Percentiles rank a stretch among this genome's conserved stretches.
Evolutionary conservation across 2,888 invertebrate species (phyloP).

Genomic region (Alviniconcha strummeri): DNA sequence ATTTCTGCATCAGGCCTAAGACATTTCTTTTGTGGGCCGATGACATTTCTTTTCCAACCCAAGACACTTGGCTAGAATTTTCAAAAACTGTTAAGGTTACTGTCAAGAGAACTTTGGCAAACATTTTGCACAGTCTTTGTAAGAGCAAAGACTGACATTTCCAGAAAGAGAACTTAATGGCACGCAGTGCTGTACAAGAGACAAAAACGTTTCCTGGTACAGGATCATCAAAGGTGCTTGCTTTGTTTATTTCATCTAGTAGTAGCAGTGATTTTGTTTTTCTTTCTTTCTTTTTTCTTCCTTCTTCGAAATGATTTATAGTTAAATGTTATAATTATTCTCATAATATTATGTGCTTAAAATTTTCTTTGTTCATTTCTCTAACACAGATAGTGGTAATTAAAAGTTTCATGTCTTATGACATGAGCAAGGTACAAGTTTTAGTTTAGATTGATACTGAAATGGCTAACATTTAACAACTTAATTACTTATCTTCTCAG

Average conservation of each 20-base stretch:
- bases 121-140: conserved; percentile 1
- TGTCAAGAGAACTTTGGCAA: conserved; percentile 8
- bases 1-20: not conserved
- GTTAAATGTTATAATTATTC: too few species aligned
- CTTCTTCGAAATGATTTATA: too few species aligned
- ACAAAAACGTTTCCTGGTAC: conserved; percentile 11
- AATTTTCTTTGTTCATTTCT: too few species aligned
- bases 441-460: too few species aligned
- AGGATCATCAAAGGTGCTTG: conserved; percentile 12
- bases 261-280: too few species aligned
- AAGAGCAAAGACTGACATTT: conserved; percentile 17
- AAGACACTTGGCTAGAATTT: not conserved
- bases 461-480: too few species aligned
- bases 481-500: too few species aligned
- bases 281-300: too few species aligned
- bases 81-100: not conserved
- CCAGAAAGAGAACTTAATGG: not conserved
- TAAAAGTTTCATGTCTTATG: too few species aligned
- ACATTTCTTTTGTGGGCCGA: not conserved
- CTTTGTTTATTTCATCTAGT: not conserved
- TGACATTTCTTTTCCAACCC: not conserved
- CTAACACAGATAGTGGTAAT: too few species aligned
- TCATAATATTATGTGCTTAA: too few species aligned
- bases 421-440: too few species aligned
- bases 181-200: conserved; percentile 12